Evolutionary conservation across 2,888 invertebrate genomes (phyloP).

Genomic region (Limnephilus auricula): DNA sequence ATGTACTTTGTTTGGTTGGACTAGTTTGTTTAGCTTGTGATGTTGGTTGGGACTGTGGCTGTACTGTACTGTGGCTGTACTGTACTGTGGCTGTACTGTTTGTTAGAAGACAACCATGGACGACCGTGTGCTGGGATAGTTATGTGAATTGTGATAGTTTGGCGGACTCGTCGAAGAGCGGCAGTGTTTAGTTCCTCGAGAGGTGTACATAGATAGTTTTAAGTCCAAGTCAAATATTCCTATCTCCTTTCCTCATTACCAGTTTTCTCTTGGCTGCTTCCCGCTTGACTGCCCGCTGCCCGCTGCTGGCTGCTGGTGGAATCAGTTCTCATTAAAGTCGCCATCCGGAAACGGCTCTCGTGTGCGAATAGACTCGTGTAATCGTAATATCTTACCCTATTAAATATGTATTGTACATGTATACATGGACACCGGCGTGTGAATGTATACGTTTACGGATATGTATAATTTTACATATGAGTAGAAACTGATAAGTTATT

Average conservation of each 20-base stretch:
- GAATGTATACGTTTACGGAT: constrained; percentile 68
- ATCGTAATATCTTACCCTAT: constrained; percentile 65
- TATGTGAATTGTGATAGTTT: constrained; percentile 63
- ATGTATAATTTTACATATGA: constrained; percentile 69
- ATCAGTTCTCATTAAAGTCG: constrained; percentile 63
- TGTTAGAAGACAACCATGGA: constrained; percentile 5
- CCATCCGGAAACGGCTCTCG: constrained; percentile 58
- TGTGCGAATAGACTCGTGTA: constrained; percentile 66
- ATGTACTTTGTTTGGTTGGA: constrained; percentile 62
- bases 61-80: too few species aligned
- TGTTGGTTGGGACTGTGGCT: constrained; percentile 27
- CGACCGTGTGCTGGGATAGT: constrained; percentile 41
- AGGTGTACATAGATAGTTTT: constrained; percentile 63
- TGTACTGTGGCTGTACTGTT: constrained; percentile 28
- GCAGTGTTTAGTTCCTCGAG: constrained; percentile 65
- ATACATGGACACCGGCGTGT: constrained; percentile 39
- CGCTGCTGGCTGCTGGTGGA: constrained; percentile 62
- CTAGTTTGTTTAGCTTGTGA: constrained; percentile 58
- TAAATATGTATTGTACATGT: constrained; percentile 52
- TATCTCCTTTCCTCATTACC: constrained; percentile 64
- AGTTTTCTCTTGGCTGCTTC: constrained; percentile 66
- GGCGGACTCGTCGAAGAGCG: constrained; percentile 58
- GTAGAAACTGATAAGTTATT: constrained; percentile 78
- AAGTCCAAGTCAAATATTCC: constrained; percentile 63
- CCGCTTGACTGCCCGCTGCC: constrained; percentile 65